A percentile compares a stretch with the other conserved stretches of the same genome.
Conservation (phyloP, 2,888 invertebrate genomes). For the Dexiosoma caninum region DNA sequence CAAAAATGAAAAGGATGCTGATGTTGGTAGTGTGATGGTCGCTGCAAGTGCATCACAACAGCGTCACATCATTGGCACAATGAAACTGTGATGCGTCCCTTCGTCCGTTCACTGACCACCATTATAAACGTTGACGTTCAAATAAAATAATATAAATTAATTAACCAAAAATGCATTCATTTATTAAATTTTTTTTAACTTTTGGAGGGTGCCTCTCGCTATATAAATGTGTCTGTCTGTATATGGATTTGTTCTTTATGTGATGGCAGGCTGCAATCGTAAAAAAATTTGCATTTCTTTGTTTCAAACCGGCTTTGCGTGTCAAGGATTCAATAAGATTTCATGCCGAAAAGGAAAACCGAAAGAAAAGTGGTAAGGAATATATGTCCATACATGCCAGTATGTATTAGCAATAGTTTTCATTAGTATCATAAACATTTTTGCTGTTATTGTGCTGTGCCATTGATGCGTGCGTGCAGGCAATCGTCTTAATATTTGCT, state of each 20-base stretch:
- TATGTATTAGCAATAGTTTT: slow-evolving; percentile 37
- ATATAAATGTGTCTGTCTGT: too few relatives aligned
- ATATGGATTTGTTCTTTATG: not conserved
- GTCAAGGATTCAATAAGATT: slow-evolving; percentile 58
- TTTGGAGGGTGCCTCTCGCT: not conserved
- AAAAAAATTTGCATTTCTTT: slow-evolving; percentile 63
- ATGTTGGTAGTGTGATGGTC: not conserved
- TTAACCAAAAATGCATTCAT: slow-evolving; percentile 68
- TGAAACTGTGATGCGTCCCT: slow-evolving; percentile 19
- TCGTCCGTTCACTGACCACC: slow-evolving; percentile 20
- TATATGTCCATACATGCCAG: not conserved
- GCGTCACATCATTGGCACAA: slow-evolving; percentile 1
- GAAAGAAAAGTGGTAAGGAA: slow-evolving; percentile 13
- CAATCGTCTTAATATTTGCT: slow-evolving; percentile 39
- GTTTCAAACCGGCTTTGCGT: slow-evolving; percentile 63
- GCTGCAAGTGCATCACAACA: slow-evolving; percentile 48
- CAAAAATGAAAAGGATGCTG: not conserved
- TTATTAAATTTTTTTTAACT: slow-evolving; percentile 30
- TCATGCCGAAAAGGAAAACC: slow-evolving; percentile 38
- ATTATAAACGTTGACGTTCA: slow-evolving; percentile 68
- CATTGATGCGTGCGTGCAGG: slow-evolving; percentile 53
- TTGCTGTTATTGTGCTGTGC: slow-evolving; percentile 28
- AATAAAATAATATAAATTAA: slow-evolving; percentile 77
- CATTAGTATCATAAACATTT: slow-evolving; percentile 62
- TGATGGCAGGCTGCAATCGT: slow-evolving; percentile 38